Percentiles rank a stretch among this genome's conserved stretches.
Conservation (phyloP, 2,888 invertebrate species). For the Lumbricus terrestris region DNA sequence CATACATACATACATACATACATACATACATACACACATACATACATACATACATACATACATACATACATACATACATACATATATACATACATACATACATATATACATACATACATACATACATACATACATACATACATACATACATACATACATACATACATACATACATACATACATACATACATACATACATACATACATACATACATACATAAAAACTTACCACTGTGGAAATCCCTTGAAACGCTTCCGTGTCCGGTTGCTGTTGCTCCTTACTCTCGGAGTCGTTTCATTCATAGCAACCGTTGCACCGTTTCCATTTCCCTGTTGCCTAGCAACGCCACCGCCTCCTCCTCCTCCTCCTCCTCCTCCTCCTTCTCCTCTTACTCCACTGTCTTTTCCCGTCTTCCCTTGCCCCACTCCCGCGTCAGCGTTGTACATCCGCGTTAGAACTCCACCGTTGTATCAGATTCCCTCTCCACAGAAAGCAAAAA, state of each 20-base stretch:
- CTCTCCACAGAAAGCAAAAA: neutral
- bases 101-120: no score
- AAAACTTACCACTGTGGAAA: neutral
- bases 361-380: neutral
- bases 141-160: no score
- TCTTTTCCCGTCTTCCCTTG: no score
- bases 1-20: neutral
- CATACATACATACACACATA: no score
- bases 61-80: no score
- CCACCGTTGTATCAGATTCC: neutral
- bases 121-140: no score
- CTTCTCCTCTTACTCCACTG: no score
- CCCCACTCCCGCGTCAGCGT: neutral
- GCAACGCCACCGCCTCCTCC: neutral
- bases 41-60: no score
- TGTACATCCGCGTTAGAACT: neutral
- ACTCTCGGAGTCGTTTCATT: neutral
- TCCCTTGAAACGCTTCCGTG: neutral
- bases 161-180: no score
- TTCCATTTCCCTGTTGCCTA: neutral
- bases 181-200: no score
- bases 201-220: neutral
- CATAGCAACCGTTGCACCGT: no score
- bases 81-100: no score
- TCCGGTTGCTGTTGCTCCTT: neutral